Percentiles rank a stretch among this genome's conserved stretches.
phyloP scores from a whole-genome alignment of 2,888 invertebrate genomes.

The Gastrophysa polygoni region DNA sequence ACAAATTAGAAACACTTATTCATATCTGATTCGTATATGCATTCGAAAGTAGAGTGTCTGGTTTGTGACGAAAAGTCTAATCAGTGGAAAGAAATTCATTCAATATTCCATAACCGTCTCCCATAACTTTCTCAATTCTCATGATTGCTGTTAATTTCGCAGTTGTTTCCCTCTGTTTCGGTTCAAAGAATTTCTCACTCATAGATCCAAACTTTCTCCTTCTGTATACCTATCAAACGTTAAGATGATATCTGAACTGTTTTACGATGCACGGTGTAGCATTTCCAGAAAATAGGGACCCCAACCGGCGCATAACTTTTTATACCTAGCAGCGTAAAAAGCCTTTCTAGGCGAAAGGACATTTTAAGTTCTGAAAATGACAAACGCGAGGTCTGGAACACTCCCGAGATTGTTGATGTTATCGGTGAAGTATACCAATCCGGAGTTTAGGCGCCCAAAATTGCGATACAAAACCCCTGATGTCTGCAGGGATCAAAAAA shows the following conservation, averaged over 20 bases:
- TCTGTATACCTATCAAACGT: background rate
- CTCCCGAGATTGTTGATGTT: slow-evolving; percentile 57
- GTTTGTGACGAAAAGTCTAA: no score
- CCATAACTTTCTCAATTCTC: no score
- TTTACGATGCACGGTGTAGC: slow-evolving; percentile 5
- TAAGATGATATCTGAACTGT: background rate
- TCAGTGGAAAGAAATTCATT: no score
- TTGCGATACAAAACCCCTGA: slow-evolving; percentile 54
- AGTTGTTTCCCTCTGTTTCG: no score
- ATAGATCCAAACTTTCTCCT: background rate
- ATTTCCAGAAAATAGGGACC: background rate
- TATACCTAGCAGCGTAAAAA: slow-evolving; percentile 33
- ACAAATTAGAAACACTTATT: no score
- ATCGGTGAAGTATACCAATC: slow-evolving; percentile 56
- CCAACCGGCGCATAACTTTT: slow-evolving; percentile 26
- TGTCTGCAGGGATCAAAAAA: slow-evolving; percentile 53
- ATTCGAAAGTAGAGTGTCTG: no score
- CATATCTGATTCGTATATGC: no score
- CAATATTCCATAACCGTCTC: no score
- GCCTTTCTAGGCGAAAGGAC: slow-evolving; percentile 37
- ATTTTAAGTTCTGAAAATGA: slow-evolving; percentile 55
- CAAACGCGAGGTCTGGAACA: slow-evolving; percentile 54
- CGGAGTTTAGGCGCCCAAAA: slow-evolving; percentile 55
- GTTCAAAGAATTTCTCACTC: no score
- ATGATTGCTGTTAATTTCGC: no score